A percentile compares a stretch with the other conserved stretches of the same genome.
These are phyloP conservation scores for Poicephalus gulielmi DNA, from an alignment of 2,113 vertebrate genomes.

Conservation along the genomic window DNA sequence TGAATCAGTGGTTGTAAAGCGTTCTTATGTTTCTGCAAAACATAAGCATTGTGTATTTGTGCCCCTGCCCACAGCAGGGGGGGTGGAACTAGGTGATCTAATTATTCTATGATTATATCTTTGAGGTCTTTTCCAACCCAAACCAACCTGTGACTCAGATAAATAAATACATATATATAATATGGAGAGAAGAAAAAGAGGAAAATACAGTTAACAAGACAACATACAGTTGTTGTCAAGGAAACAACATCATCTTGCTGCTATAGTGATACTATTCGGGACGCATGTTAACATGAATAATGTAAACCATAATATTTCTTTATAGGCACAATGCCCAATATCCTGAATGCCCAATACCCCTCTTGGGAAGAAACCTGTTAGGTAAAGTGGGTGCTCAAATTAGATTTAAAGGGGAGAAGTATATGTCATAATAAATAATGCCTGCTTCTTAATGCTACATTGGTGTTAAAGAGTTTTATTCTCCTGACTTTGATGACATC, in stretches of 20 bases:
- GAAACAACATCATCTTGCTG: constrained; percentile 17
- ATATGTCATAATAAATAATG: background rate
- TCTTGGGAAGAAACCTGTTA: background rate
- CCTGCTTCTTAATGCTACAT: background rate
- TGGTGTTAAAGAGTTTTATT: background rate
- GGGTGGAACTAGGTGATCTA: background rate
- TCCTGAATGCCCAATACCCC: background rate
- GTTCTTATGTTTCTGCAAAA: background rate
- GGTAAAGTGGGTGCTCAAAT: background rate
- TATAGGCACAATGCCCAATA: background rate
- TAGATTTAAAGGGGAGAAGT: background rate
- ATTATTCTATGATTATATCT: background rate
- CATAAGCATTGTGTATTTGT: background rate
- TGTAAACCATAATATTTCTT: background rate
- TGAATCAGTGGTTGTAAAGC: background rate
- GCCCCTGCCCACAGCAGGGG: background rate
- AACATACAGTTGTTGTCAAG: background rate
- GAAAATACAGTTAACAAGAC: background rate
- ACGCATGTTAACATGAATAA: background rate
- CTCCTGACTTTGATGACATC: background rate
- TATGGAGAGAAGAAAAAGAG: background rate
- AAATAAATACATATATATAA: background rate
- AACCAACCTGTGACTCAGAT: background rate
- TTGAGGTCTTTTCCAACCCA: background rate
- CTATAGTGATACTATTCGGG: background rate